These are phyloP conservation scores for Smithornis capensis DNA, from an alignment of 2,113 vertebrate species.

Conservation along the genomic window DNA sequence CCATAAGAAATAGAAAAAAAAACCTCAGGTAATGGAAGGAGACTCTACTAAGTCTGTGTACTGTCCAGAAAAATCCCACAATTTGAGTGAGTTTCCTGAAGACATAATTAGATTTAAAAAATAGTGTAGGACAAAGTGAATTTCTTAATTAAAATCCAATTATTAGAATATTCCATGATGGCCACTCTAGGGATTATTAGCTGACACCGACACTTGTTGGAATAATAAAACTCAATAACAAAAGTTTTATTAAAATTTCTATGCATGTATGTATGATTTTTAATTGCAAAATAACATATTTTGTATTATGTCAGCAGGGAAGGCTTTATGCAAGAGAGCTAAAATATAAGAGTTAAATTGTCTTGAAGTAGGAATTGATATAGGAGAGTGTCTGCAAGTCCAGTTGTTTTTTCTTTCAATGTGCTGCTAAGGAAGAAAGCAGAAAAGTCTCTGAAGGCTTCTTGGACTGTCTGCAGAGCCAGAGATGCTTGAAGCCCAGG, in stretches of 20 bases:
- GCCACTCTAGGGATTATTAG: conserved; percentile 43
- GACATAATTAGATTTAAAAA: conserved; percentile 48
- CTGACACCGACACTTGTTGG: conserved; percentile 63
- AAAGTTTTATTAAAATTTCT: conserved; percentile 53
- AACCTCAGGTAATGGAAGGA: conserved; percentile 11
- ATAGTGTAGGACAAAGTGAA: conserved; percentile 63
- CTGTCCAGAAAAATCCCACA: conserved; percentile 40
- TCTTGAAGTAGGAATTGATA: not conserved
- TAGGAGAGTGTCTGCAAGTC: not conserved
- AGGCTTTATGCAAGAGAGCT: not conserved
- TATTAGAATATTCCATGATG: conserved; percentile 60
- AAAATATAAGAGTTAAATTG: not conserved
- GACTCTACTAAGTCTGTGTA: not conserved
- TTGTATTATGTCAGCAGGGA: not conserved
- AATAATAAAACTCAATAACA: conserved; percentile 61
- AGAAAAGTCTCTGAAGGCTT: not conserved
- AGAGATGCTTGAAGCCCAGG: not conserved
- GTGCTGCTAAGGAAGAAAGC: not conserved
- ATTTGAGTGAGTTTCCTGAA: conserved; percentile 37
- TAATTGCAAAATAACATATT: not conserved
- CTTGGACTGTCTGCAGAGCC: not conserved
- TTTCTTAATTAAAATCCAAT: conserved; percentile 71
- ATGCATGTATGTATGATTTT: not conserved
- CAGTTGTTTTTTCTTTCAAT: not conserved
- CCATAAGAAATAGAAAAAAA: not conserved